Conservation (phyloP, 2,888 invertebrate species). For the Physocephala rufipes region DNA sequence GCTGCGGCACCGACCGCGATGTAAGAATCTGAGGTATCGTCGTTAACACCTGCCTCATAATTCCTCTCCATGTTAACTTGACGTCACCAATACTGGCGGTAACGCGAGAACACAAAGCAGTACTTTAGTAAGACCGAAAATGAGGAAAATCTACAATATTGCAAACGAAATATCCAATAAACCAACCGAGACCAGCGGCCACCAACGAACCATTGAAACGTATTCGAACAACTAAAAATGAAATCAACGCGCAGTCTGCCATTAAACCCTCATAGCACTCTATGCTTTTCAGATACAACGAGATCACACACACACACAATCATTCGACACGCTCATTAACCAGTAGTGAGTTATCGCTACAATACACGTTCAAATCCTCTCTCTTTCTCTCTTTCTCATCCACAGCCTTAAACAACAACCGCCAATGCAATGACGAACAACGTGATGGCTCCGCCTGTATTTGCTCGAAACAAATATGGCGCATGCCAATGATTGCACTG, state of each 20-base stretch:
- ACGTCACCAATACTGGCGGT: background rate
- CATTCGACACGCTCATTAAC: background rate
- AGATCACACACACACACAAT: background rate
- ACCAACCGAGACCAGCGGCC: slow-evolving; percentile 36
- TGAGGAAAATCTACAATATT: background rate
- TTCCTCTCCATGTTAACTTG: slow-evolving; percentile 22
- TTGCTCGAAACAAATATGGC: slow-evolving; percentile 56
- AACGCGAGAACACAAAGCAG: background rate
- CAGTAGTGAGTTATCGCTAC: too few relatives aligned
- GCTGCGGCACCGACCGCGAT: slow-evolving; percentile 14
- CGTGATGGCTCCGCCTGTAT: slow-evolving; percentile 52
- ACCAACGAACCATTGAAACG: slow-evolving; percentile 62
- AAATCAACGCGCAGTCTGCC: slow-evolving; percentile 36
- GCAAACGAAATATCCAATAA: slow-evolving; percentile 12
- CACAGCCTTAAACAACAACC: slow-evolving; percentile 35
- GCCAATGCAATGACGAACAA: slow-evolving; percentile 30
- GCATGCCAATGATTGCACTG: slow-evolving; percentile 51
- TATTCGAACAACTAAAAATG: slow-evolving; percentile 56
- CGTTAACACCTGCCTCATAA: slow-evolving; percentile 3
- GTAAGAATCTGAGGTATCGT: slow-evolving; percentile 8
- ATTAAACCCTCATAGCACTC: slow-evolving; percentile 13
- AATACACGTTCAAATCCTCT: too few relatives aligned
- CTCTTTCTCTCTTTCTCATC: background rate
- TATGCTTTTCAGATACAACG: too few relatives aligned
- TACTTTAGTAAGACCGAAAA: background rate